phyloP scores from a whole-genome alignment of 2,113 vertebrate species.

The Sphyrna mokarran region DNA sequence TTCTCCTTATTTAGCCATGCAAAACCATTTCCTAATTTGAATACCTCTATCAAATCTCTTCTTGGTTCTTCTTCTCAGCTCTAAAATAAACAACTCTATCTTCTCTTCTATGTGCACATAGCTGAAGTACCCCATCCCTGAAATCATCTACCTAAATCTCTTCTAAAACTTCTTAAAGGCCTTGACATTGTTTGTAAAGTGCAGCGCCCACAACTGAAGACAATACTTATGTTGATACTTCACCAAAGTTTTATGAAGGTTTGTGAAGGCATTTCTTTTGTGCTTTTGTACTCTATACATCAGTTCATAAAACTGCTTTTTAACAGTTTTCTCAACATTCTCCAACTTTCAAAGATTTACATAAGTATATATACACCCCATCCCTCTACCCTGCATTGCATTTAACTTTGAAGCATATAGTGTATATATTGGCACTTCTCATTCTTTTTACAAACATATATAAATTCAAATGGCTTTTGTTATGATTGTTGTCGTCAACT shows the following conservation, averaged over 20 bases:
- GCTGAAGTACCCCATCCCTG: background rate
- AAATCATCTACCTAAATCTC: background rate
- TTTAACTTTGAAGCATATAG: no score
- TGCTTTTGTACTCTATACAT: background rate
- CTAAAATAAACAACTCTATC: background rate
- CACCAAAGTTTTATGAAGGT: background rate
- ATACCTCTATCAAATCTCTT: no score
- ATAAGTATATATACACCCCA: background rate
- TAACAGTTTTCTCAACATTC: background rate
- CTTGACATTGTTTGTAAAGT: background rate
- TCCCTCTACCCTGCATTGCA: background rate
- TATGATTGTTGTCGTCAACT: background rate
- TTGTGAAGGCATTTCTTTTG: background rate
- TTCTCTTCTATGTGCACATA: background rate
- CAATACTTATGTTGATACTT: background rate
- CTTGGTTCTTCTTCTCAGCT: background rate
- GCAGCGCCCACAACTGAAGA: background rate
- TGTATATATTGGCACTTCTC: background rate
- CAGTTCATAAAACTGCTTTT: background rate
- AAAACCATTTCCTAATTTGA: background rate
- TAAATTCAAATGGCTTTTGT: background rate
- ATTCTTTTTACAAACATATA: background rate
- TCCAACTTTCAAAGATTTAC: background rate
- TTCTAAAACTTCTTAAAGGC: background rate
- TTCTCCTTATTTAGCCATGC: background rate